phyloP scores from a whole-genome alignment of 2,888 invertebrate genomes.

The Watsonalla binaria region DNA sequence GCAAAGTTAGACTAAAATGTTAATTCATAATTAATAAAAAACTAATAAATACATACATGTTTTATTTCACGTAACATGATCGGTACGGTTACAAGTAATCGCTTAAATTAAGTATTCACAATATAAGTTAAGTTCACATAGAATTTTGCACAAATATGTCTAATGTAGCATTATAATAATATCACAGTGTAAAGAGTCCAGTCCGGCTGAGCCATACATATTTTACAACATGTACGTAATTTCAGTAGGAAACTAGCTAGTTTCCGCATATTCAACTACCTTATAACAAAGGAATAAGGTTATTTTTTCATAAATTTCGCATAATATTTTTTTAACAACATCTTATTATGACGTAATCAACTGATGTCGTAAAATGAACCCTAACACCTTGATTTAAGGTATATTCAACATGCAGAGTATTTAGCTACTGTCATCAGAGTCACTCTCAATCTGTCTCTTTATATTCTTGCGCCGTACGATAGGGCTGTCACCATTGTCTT shows the following conservation, averaged over 20 bases:
- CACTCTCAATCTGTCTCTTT: conserved; percentile 57
- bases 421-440: conserved; percentile 62
- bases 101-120: conserved; percentile 9
- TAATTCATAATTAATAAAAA: conserved; percentile 2
- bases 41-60: conserved; percentile 14
- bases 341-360: no score
- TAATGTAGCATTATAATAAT: conserved; percentile 24
- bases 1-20: neutral
- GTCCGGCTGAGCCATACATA: conserved; percentile 19
- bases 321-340: no score
- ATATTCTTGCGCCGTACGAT: conserved; percentile 44
- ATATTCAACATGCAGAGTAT: neutral
- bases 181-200: conserved; percentile 38
- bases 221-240: conserved; percentile 8
- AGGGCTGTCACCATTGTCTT: conserved; percentile 46
- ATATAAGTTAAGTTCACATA: conserved; percentile 14
- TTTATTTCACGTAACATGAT: conserved; percentile 26
- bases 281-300: no score
- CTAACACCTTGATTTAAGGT: no score
- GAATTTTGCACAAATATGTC: conserved; percentile 6
- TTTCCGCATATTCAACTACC: no score
- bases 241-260: neutral
- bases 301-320: no score
- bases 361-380: no score
- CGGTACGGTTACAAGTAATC: conserved; percentile 12